These are phyloP conservation scores for Punctoribates punctum DNA, from an alignment of 2,888 invertebrate genomes.

Conservation along the genomic window DNA sequence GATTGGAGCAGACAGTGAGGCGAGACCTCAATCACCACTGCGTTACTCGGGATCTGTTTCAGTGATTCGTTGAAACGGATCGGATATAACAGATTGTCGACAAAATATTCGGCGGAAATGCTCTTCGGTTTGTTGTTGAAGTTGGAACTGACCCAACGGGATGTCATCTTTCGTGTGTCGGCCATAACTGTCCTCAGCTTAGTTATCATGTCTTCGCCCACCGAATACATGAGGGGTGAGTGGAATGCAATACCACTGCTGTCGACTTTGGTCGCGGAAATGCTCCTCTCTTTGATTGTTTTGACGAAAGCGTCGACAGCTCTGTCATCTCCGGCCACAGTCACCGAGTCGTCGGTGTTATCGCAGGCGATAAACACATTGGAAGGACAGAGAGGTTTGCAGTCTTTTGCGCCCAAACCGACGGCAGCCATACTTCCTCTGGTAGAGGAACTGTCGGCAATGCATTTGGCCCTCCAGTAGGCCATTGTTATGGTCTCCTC, in stretches of 20 bases:
- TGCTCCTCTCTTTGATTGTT: conserved; percentile 66
- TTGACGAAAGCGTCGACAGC: conserved; percentile 67
- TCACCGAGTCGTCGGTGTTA: conserved; percentile 88
- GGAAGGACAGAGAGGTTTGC: conserved; percentile 67
- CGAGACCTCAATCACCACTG: conserved; percentile 86
- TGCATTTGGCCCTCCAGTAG: conserved; percentile 50
- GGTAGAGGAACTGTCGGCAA: conserved; percentile 68
- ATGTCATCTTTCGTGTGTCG: neutral
- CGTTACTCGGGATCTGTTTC: conserved; percentile 75
- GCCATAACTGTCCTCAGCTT: neutral
- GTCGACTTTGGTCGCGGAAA: conserved; percentile 83
- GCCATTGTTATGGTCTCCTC: conserved; percentile 35
- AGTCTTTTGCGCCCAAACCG: conserved; percentile 80
- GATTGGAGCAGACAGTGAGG: conserved; percentile 92
- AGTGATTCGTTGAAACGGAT: conserved; percentile 87
- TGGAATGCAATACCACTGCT: conserved; percentile 72
- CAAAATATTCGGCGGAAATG: conserved; percentile 65
- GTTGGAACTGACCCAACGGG: conserved; percentile 34
- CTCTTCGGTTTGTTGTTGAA: conserved; percentile 17
- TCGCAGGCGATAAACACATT: conserved; percentile 88
- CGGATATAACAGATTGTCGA: conserved; percentile 87
- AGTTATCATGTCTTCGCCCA: neutral
- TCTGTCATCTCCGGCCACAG: conserved; percentile 79
- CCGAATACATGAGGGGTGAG: conserved; percentile 48
- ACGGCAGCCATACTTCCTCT: conserved; percentile 87